These are phyloP conservation scores for Synanceia verrucosa DNA, from an alignment of 2,797 vertebrate genomes.

Conservation along the genomic window DNA sequence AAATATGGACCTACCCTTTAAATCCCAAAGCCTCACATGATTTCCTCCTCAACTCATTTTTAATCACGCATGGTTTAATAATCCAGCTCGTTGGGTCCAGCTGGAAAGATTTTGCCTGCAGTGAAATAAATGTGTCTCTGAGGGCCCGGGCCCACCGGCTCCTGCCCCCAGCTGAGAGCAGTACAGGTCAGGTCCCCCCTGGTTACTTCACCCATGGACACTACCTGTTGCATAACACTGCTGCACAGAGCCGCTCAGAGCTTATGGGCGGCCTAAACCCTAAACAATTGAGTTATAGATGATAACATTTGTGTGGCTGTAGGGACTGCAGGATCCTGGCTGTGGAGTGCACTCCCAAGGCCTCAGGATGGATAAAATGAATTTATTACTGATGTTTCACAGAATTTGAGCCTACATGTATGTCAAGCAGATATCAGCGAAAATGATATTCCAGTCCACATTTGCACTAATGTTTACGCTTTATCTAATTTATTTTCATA, in stretches of 20 bases:
- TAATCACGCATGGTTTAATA: constrained; percentile 8
- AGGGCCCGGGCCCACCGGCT: constrained; percentile 38
- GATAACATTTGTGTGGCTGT: constrained; percentile 31
- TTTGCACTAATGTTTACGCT: constrained; percentile 42
- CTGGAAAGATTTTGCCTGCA: not conserved
- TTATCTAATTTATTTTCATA: constrained; percentile 59
- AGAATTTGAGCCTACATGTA: constrained; percentile 14
- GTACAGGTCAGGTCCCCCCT: constrained; percentile 53
- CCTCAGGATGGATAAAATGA: constrained; percentile 4
- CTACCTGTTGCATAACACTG: constrained; percentile 65
- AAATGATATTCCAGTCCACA: constrained; percentile 14
- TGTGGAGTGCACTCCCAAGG: constrained; percentile 1
- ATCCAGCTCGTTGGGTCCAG: not conserved
- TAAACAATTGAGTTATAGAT: constrained; percentile 55
- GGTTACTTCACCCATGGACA: constrained; percentile 50
- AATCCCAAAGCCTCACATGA: not conserved
- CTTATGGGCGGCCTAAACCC: constrained; percentile 26
- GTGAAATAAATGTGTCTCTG: not conserved
- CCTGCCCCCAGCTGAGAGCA: constrained; percentile 34
- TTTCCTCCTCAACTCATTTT: not conserved
- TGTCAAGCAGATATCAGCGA: constrained; percentile 13
- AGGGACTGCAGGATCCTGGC: constrained; percentile 10
- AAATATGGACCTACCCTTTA: not conserved
- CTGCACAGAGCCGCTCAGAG: constrained; percentile 33
- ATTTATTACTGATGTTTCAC: constrained; percentile 23